Percentiles rank a stretch among this genome's conserved stretches.
Conservation (phyloP, 2,113 vertebrate species). For the Anhinga rufa region DNA sequence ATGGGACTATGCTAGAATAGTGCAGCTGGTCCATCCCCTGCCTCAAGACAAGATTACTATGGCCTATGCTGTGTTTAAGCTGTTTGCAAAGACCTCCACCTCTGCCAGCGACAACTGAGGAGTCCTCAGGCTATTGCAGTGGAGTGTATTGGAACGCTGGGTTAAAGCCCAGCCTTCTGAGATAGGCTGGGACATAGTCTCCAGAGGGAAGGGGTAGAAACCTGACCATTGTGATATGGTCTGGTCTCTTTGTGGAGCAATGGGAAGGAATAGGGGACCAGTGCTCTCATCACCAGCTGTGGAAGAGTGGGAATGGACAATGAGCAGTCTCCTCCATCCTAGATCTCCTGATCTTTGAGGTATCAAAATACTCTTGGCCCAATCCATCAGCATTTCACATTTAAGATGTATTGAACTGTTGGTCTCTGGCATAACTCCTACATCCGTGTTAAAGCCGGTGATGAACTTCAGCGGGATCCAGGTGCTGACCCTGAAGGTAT, state of each 20-base stretch:
- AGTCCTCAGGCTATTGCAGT: neutral
- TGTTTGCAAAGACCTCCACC: neutral
- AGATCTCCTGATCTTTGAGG: neutral
- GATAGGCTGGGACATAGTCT: neutral
- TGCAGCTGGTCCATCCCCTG: neutral
- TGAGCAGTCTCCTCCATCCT: neutral
- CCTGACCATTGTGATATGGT: fast-evolving
- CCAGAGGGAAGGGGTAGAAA: neutral
- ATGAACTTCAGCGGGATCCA: neutral
- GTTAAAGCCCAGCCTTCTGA: neutral
- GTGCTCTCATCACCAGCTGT: neutral
- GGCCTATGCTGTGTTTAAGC: neutral
- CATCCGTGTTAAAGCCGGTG: neutral
- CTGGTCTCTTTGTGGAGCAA: neutral
- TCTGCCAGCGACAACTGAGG: neutral
- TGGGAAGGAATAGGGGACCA: neutral
- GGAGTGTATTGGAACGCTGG: neutral
- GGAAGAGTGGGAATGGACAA: neutral
- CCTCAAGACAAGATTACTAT: neutral
- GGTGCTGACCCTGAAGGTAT: neutral
- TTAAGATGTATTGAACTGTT: neutral
- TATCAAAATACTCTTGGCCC: neutral
- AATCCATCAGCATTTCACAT: neutral
- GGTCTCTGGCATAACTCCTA: neutral
- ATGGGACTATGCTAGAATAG: neutral